Evolutionary conservation across 2,888 invertebrate species (phyloP), one percentile per base, ranked within the genome.

Genomic region (Synergus laeviventris): DNA sequence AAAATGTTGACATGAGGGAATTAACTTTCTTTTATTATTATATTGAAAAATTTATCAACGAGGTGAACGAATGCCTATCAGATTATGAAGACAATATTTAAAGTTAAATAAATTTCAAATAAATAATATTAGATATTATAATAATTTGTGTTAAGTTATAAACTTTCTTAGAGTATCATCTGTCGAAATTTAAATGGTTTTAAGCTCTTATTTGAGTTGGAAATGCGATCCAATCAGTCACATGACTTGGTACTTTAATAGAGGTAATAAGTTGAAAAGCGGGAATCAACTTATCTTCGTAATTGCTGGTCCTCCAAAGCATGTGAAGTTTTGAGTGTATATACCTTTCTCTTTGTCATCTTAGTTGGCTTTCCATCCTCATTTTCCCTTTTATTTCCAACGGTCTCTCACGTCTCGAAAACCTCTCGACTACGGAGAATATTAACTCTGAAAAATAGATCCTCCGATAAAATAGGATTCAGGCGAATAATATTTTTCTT

Each of bases 391-490:
- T 39, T 54, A 75, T 62, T 74, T 76, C 75, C 74, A 16, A 24
- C 74, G 49, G 31, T 78, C 74, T 62, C 74, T 74, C 78, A 73
- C 54, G 73, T 78, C 62, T 73, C 42, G 14, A 31, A 76, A 76
- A 56, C 70, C 76, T 24, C 31, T 60, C 61, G 36, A 49, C 70
- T 54, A 5, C 31, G 75, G 39, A 78, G 60, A 78, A 82, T 84
- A 82, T 83, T 83, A 84, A 78, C 81, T 80, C 80, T 83, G 80
- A 82, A 83, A 85, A 83, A 82, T 85, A 83, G 82, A 84, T 84
- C 81, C 76, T 45, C 75, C 81, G 84, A 81, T 83, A 81, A 84
- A 81, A 31, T 31, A 81, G 81, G 80, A 82, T 83, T 81, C 80
- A 59, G 70, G 75, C 81, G 78, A 81, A 83, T 82, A 81, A 84